Base-by-base conservation (phyloP, 2,888 invertebrate genomes). In the Oegoconia quadripuncta region DNA sequence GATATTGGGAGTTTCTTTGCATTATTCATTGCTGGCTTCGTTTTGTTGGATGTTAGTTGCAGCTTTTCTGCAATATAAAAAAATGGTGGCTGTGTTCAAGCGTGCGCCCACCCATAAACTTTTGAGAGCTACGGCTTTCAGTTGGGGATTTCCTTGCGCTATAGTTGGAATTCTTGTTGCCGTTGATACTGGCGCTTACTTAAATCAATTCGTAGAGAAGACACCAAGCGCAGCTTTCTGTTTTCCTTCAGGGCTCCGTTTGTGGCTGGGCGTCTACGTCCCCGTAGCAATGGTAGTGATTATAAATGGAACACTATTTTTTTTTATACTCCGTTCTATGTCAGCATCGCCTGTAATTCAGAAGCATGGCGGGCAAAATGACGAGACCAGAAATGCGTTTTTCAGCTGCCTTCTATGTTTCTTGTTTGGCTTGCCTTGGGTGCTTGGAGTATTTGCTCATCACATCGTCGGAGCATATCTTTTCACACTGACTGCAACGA, bases 41-140 rank as follows among this genome's bases (percentile, higher is more conserved):
- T 93, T 93, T 64, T 89, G 89, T 49, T 93, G 93, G 93, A 93
- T 93, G 92, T 65, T 93, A 27, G 90, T 93, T 8, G 92, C 92
- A 34, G 93, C 92, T 1, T 80, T 91, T 0, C 62, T 93, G 18
- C 93, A 93, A 35, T 93, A 93, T 59, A 78, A 91, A 30, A 80
- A 91, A 34, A 87, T 93, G 48, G 93, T 93, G 12, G 82, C 89
- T 55, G 91, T 93, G 2, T 88, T 93, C 36, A 89, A 89, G 0
- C 80, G 89, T n/a, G 87, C 88, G 31, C 87, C 89, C 8, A 88
- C 90, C 0, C 88, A 90, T 41, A 90, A 92, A 58, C 72, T 92
- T 34, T 59, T 91, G 37, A 89, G 92, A 59, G 90, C 91, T 0
- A 82, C 89, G 2, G 67, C 91, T 0, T 90, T 92, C 49, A 90